A percentile compares a stretch with the other conserved stretches of the same genome.
These are phyloP conservation scores for Cetonia aurata DNA, from an alignment of 2,888 invertebrate species.

Conservation along the genomic window DNA sequence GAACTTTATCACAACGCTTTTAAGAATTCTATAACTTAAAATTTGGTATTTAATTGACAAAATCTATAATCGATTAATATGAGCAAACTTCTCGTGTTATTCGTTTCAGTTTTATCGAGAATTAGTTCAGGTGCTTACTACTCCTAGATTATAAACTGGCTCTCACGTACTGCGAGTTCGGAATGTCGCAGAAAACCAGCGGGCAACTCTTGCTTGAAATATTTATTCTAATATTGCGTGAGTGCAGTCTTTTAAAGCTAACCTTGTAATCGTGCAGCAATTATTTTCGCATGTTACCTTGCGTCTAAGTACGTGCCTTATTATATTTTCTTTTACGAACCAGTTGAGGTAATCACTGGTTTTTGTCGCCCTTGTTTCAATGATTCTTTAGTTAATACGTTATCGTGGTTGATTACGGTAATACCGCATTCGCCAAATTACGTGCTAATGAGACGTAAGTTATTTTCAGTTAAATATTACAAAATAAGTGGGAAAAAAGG, in stretches of 20 bases:
- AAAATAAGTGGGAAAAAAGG: too few relatives aligned
- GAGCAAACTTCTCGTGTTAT: constrained; percentile 38
- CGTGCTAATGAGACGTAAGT: too few relatives aligned
- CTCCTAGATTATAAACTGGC: constrained; percentile 31
- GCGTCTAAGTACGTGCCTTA: neutral
- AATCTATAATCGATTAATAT: constrained; percentile 48
- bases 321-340: neutral
- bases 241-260: constrained; percentile 38
- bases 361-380: too few relatives aligned
- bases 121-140: constrained; percentile 43
- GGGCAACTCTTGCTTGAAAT: constrained; percentile 41
- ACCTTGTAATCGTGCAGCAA: constrained; percentile 43
- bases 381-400: too few relatives aligned
- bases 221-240: constrained; percentile 47
- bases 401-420: too few relatives aligned
- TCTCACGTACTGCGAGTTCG: constrained; percentile 7
- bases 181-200: constrained; percentile 33
- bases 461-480: too few relatives aligned
- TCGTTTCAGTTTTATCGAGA: constrained; percentile 43
- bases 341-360: too few relatives aligned
- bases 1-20: neutral
- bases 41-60: neutral
- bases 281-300: constrained; percentile 28
- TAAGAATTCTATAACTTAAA: neutral
- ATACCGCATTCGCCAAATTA: too few relatives aligned